Base-by-base conservation (phyloP, 2,113 vertebrate genomes). In the Lathamus discolor region DNA sequence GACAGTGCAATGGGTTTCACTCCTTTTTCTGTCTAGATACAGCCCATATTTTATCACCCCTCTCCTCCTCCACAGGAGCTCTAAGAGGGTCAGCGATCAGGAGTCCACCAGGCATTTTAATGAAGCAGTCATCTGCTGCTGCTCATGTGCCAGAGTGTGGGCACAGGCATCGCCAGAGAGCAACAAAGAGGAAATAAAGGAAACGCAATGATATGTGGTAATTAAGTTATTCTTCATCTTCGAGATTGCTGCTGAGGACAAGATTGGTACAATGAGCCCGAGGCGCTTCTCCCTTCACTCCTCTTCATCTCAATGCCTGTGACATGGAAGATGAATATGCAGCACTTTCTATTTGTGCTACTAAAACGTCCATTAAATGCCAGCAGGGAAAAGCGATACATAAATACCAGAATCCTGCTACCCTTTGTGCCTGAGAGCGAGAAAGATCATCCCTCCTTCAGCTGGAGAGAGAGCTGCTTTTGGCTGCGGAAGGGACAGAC, bases 201-300 rank as follows among this genome's bases (percentile, higher is more conserved):
- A 95, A 54, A 72, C 22, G 1, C 35, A 95, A 90, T 74, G 91
- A 93, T 80, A 69, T 6, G 87, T 17, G 14, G 79, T 95, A 96
- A 96, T 95, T 89, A 95, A 96, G 91, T 88, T 95, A 93, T 96
- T 90, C 92, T 92, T 96, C 95, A 96, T 95, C 93, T 91, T 72
- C 0, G 37, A 84, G 84, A 92, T 91, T 33, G 49, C 82, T 93
- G 87, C 89, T 0, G 55, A 97, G 89, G 91, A 95, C 24, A 37
- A 88, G 95, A 92, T 87, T 67, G 93, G 74, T 92, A 94, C 91
- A 86, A 92, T 1, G 29, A 96, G 93, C 91, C 87, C 0, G 6
- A 86, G 95, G 93, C 62, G 0, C 92, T 93, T 93, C 91, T 96
- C 84, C 85, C 57, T 68, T 88, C 84, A 59, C 61, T 94, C 67